These are phyloP conservation scores for Agrypnus murinus DNA, from an alignment of 2,888 invertebrate species.

Conservation along the genomic window DNA sequence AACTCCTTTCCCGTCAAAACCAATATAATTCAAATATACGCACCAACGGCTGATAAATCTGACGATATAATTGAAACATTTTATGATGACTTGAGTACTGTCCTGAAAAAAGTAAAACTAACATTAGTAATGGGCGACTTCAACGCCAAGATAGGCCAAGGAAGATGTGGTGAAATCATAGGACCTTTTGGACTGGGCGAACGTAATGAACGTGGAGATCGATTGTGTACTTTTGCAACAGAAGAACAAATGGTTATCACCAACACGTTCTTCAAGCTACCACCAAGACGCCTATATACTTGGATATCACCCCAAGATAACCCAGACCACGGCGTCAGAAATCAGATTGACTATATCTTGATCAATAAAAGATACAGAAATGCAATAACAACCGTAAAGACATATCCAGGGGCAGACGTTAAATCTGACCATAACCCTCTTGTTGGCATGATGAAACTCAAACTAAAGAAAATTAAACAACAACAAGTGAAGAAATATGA, in stretches of 20 bases:
- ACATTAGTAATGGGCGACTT: conserved; percentile 6
- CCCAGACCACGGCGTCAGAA: not conserved
- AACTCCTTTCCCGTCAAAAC: not conserved
- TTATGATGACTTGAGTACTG: not conserved
- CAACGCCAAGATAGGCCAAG: not conserved
- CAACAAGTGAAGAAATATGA: conserved; percentile 15
- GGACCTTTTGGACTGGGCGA: not conserved
- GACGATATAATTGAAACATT: not conserved
- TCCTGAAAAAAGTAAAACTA: not conserved
- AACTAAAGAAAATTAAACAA: conserved; percentile 31
- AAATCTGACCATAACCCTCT: conserved; percentile 40
- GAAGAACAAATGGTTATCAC: not conserved
- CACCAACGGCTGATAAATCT: not conserved
- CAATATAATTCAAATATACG: conserved; percentile 4
- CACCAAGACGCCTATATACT: conserved; percentile 5
- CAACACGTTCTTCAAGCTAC: conserved; percentile 9
- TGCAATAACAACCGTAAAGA: conserved; percentile 23
- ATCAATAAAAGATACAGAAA: conserved; percentile 44
- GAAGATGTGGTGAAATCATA: not conserved
- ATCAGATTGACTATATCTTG: conserved; percentile 49
- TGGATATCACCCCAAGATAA: not conserved
- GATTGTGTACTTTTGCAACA: not conserved
- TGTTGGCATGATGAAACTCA: conserved; percentile 29
- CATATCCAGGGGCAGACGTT: conserved; percentile 47
- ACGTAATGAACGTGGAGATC: not conserved